A percentile compares a stretch with the other conserved stretches of the same genome.
These are phyloP conservation scores for Conus canariensis DNA, from an alignment of 2,888 invertebrate species.

Conservation along the genomic window DNA sequence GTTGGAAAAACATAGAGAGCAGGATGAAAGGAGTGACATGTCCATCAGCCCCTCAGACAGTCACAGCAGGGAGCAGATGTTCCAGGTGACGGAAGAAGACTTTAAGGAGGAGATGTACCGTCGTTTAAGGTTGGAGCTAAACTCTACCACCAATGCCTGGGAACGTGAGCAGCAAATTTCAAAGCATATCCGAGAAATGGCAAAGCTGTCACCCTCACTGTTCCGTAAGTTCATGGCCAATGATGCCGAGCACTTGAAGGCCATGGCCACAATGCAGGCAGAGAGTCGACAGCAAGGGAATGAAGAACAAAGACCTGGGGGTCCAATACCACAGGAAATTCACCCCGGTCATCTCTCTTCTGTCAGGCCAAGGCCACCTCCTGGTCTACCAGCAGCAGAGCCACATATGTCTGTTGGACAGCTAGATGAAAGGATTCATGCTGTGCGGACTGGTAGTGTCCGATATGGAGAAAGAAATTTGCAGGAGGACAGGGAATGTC, in stretches of 20 bases:
- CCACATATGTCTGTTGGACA: neutral
- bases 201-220: constrained; percentile 29
- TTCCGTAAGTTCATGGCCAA: constrained; percentile 34
- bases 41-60: neutral
- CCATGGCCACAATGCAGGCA: neutral
- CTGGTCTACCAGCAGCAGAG: neutral
- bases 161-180: constrained; percentile 21
- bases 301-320: neutral
- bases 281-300: neutral
- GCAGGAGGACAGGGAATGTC: neutral
- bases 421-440: neutral
- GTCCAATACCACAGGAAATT: neutral
- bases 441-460: neutral
- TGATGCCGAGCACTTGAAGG: constrained; percentile 17
- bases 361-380: neutral
- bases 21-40: neutral
- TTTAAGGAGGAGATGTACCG: constrained; percentile 28
- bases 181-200: constrained; percentile 37
- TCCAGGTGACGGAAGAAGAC: constrained; percentile 15
- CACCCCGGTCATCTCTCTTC: neutral
- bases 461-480: neutral
- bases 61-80: neutral
- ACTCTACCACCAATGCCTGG: neutral
- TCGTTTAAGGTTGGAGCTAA: neutral
- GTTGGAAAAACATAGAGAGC: neutral